These are phyloP conservation scores for Callorhinus ursinus DNA, from an alignment of 2,113 vertebrate species.

Conservation along the genomic window DNA sequence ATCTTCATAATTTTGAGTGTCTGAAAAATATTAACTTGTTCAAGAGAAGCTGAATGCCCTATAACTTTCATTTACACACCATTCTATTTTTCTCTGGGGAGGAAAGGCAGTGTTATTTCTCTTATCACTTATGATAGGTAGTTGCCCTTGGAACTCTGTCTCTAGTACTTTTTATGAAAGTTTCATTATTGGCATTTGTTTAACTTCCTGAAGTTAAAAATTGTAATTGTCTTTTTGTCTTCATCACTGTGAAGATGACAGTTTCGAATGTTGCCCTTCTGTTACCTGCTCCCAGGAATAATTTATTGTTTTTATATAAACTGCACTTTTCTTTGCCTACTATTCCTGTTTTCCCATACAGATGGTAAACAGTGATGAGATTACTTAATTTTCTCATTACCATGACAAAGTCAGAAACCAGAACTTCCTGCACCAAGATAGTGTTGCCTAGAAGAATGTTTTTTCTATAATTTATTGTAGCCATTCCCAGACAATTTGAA, in stretches of 20 bases:
- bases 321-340: neutral
- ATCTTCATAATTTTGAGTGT: neutral
- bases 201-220: constrained; percentile 4
- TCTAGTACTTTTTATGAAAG: neutral
- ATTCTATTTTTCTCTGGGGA: neutral
- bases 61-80: neutral
- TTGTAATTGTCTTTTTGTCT: neutral
- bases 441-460: neutral
- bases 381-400: constrained; percentile 49
- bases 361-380: neutral
- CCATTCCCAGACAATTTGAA: neutral
- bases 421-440: neutral
- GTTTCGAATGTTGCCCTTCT: constrained; percentile 28
- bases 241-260: constrained; percentile 43
- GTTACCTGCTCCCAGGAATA: neutral
- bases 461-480: neutral
- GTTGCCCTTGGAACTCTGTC: neutral
- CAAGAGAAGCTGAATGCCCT: neutral
- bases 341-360: neutral
- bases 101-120: neutral
- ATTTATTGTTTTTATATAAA: constrained; percentile 34
- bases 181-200: constrained; percentile 42
- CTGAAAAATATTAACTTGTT: neutral
- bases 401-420: neutral
- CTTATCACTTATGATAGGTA: neutral